Conservation (phyloP, 2,888 invertebrate species). For the Tridacna crocea region DNA sequence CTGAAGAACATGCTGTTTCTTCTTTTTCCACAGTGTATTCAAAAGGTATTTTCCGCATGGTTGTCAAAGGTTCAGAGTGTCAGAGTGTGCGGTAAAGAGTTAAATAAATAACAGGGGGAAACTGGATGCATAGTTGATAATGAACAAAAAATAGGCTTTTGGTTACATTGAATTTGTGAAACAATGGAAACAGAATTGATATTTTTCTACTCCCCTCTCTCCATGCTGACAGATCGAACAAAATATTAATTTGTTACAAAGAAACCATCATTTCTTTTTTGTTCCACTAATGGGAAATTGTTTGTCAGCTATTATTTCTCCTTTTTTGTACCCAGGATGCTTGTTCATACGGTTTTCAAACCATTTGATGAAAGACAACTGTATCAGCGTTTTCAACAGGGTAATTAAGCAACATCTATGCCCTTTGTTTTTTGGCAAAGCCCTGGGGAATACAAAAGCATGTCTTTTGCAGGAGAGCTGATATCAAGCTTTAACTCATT, state of each 20-base stretch:
- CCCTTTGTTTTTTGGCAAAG: no score
- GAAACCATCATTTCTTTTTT: not conserved
- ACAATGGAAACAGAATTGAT: slow-evolving; percentile 9
- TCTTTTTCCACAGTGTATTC: no score
- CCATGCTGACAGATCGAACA: not conserved
- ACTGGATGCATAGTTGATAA: slow-evolving; percentile 23
- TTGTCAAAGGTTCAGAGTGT: no score
- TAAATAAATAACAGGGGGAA: slow-evolving; percentile 26
- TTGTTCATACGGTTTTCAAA: not conserved
- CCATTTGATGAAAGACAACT: no score
- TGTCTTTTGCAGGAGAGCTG: no score
- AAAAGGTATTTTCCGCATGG: no score
- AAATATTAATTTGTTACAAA: not conserved
- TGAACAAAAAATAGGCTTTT: slow-evolving; percentile 13
- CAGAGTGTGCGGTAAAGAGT: no score
- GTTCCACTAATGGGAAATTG: not conserved
- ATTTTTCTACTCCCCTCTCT: not conserved
- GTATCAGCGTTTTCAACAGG: no score
- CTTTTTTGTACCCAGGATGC: not conserved
- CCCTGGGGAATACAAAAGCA: no score
- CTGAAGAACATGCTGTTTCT: no score
- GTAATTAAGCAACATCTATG: no score
- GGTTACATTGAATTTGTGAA: slow-evolving; percentile 11
- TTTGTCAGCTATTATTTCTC: not conserved
- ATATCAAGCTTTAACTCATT: no score